phyloP scores from a whole-genome alignment of 2,113 vertebrate species.

The Salminus brasiliensis region DNA sequence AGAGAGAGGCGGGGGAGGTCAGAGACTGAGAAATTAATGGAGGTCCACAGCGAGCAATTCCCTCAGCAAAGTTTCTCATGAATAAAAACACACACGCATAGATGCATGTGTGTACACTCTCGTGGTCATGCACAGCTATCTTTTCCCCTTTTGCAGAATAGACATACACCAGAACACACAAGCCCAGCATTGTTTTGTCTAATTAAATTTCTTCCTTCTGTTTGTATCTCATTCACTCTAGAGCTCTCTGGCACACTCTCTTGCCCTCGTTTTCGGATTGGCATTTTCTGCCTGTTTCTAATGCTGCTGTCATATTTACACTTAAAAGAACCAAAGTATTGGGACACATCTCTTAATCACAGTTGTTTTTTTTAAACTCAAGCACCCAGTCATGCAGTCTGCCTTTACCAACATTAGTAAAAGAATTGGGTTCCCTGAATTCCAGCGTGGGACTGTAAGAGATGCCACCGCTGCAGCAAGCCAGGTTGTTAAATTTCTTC shows the following conservation, averaged over 20 bases:
- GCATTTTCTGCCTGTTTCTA: too few species aligned
- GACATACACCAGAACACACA: not conserved
- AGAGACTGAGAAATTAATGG: constrained; percentile 28
- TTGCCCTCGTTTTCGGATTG: not conserved
- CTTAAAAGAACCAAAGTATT: too few species aligned
- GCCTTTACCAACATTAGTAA: too few species aligned
- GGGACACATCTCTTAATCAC: too few species aligned
- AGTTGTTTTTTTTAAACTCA: too few species aligned
- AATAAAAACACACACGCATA: constrained; percentile 20
- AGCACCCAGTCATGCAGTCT: too few species aligned
- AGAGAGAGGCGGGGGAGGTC: not conserved
- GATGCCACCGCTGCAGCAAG: too few species aligned
- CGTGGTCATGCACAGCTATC: not conserved
- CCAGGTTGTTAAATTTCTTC: too few species aligned
- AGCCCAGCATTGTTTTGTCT: not conserved
- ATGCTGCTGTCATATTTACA: too few species aligned
- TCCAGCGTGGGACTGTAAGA: too few species aligned
- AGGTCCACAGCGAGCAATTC: constrained; percentile 3
- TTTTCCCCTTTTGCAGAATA: not conserved
- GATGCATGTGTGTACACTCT: not conserved
- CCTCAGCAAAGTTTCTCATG: constrained; percentile 25
- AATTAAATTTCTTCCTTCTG: not conserved
- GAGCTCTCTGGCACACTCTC: not conserved
- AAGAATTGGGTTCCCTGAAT: too few species aligned
- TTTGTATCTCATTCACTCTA: not conserved